Base-by-base conservation (phyloP, 2,113 vertebrate genomes). In the Leptobrachium leishanense region DNA sequence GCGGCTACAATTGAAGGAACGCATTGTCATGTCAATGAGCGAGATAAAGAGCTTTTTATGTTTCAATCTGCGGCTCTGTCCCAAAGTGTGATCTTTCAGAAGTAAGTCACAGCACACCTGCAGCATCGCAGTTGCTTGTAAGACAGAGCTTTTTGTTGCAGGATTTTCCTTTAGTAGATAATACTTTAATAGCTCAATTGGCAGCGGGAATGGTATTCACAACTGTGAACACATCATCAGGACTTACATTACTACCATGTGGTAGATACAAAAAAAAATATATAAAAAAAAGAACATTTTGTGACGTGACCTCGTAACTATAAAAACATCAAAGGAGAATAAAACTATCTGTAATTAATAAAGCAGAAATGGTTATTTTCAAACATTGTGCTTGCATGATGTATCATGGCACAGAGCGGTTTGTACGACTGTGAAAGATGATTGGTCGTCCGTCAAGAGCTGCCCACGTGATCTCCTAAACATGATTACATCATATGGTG, bases 201-300 rank as follows among this genome's bases (percentile, higher is more conserved):
- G 85, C 88, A 89, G 59, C 65, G 2, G 76, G 75, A 85, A 83
- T 88, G 87, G 87, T 83, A 89, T 88, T 90, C 88, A 88, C 91
- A 94, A 90, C 91, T 92, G 90, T 82, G 82, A 84, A 83, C 89
- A 90, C 90, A 87, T 90, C 89, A 85, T 82, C 84, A 82, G 82
- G 85, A 40, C 50, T 68, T 67, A 85, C 89, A 84, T 88, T 84
- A 85, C 88, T 87, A 85, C 80, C 86, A 66, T 41, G 74, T 75
- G 82, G 81, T 81, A 76, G 79, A 43, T 69, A 83, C 81, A 71
- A 83, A 84, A 84, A 82, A 77, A 41, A 72, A 76, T 80, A 75
- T 83, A 31, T 31, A 31, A 80, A 71, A 83, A 84, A 84, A 82
- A 77, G 41, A 72, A 76, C 81, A 75, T 83, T 86, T 84, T 85